Conservation (phyloP, 2,797 vertebrate species). For the Hippopotamyrus pictus region DNA sequence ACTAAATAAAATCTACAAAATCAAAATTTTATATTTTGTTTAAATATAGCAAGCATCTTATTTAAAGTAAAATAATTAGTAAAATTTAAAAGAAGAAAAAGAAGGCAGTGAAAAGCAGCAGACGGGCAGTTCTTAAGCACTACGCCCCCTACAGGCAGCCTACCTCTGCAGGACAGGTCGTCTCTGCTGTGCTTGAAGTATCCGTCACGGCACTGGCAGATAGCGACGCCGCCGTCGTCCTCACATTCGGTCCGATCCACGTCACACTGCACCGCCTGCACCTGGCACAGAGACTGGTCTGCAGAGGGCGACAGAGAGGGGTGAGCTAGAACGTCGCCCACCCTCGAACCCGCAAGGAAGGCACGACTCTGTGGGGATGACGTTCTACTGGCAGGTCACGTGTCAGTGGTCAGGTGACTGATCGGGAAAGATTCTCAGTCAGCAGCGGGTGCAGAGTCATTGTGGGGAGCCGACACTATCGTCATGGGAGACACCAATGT, state of each 20-base stretch:
- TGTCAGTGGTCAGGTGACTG: background rate
- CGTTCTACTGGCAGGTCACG: background rate
- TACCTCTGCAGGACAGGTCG: constrained; percentile 86
- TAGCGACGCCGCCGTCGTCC: constrained; percentile 64
- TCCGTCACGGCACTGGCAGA: constrained; percentile 79
- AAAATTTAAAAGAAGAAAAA: background rate
- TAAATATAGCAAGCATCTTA: background rate
- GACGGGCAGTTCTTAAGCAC: background rate
- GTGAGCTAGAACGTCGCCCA: background rate
- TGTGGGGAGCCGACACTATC: background rate
- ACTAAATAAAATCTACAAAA: background rate
- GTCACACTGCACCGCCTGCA: constrained; percentile 75
- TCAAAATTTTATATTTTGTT: background rate
- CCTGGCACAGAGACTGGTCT: constrained; percentile 79
- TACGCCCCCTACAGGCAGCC: background rate
- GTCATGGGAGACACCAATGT: background rate
- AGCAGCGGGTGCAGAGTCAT: background rate
- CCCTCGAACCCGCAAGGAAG: background rate
- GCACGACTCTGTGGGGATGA: background rate
- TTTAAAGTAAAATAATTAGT: background rate
- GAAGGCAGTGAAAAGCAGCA: background rate
- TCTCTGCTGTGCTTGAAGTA: constrained; percentile 90
- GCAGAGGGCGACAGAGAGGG: constrained; percentile 28
- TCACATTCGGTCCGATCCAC: constrained; percentile 75
- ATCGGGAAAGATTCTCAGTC: background rate